Conservation (phyloP, 1,140 invertebrate genomes). For the Venustaconcha ellipsiformis region DNA sequence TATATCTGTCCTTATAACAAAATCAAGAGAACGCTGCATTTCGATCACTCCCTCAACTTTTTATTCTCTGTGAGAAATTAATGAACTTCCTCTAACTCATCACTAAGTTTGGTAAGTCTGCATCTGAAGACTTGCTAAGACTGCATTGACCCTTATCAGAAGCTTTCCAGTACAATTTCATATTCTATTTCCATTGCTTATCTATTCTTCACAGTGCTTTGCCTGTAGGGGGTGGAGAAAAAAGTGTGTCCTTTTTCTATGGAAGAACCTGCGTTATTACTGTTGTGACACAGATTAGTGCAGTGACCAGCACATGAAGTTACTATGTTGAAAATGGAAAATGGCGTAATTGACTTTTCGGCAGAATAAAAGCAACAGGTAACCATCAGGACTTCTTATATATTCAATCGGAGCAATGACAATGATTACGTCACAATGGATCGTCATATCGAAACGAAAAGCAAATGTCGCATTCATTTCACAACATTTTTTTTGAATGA, state of each 20-base stretch:
- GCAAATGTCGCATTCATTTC: constrained; percentile 10
- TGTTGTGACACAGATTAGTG: background rate
- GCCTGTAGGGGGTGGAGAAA: background rate
- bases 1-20: background rate
- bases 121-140: background rate
- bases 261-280: background rate
- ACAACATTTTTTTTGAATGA: background rate
- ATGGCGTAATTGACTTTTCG: background rate
- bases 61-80: background rate
- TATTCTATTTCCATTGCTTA: constrained; percentile 8
- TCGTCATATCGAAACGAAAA: constrained; percentile 6
- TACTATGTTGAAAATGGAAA: background rate
- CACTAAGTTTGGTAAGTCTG: background rate
- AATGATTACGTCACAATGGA: constrained; percentile 1
- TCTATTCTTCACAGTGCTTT: constrained; percentile 1
- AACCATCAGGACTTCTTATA: background rate
- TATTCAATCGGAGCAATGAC: background rate
- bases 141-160: background rate
- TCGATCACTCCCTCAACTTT: background rate
- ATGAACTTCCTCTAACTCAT: background rate
- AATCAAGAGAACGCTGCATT: constrained; percentile 3
- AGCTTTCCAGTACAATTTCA: background rate
- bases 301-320: background rate
- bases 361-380: background rate
- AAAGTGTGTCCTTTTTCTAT: background rate